phyloP scores from a whole-genome alignment of 2,113 vertebrate genomes.

The Ptilonorhynchus violaceus region DNA sequence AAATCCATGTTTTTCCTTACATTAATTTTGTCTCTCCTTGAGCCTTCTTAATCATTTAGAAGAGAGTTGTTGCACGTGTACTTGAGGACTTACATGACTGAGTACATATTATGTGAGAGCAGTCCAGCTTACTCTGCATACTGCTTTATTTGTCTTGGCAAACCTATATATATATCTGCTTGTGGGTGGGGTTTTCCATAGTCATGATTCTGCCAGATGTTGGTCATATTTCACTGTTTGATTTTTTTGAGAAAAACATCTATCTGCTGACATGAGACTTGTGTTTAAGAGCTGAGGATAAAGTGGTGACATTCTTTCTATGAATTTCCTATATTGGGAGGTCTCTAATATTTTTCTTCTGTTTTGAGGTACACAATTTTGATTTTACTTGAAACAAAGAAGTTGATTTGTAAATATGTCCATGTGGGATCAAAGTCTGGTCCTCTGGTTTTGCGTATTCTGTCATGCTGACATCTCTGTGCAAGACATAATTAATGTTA shows the following conservation, averaged over 20 bases:
- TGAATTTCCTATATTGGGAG: not conserved
- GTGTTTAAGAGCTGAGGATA: not conserved
- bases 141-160: constrained; percentile 42
- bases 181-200: not conserved
- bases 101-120: not conserved
- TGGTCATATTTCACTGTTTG: not conserved
- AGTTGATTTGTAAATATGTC: not conserved
- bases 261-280: not conserved
- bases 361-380: not conserved
- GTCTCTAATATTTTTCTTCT: not conserved
- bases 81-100: not conserved
- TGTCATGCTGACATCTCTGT: not conserved
- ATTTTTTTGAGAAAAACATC: not conserved
- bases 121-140: not conserved
- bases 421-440: not conserved
- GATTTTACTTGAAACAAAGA: not conserved
- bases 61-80: not conserved
- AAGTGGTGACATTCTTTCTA: not conserved
- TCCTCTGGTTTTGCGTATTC: not conserved
- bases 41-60: not conserved
- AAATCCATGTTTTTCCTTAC: not conserved
- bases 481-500: not conserved
- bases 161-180: not conserved
- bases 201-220: not conserved
- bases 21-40: not conserved